Base-by-base conservation (phyloP, 2,888 invertebrate species). In the Cephus pygmeus region DNA sequence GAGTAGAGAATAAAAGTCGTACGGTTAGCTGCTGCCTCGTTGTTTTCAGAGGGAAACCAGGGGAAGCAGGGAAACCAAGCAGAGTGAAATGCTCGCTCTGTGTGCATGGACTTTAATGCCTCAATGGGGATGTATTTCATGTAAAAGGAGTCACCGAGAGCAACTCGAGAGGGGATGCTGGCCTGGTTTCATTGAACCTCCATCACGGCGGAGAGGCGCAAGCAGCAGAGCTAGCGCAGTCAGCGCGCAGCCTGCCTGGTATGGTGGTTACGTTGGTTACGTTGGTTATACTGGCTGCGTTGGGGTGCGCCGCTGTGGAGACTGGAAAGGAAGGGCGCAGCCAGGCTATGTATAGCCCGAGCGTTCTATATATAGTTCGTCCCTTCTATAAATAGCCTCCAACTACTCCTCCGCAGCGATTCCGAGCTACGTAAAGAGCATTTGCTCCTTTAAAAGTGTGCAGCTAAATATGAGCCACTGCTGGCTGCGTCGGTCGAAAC, bases 301-400 rank as follows among this genome's bases (percentile, higher is more conserved):
- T 31, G 84, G 80, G 74, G n/a, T 82, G 83, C 82, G 85, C 79
- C 76, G 83, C 79, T 81, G 81, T 74, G 81, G 79, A 79, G 81
- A 79, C 83, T 78, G 83, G 85, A 82, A 81, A 74, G 71, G 76
- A 74, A 79, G 81, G 77, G 77, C 76, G 79, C 79, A 81, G 79
- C 81, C 83, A 84, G 84, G 87, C 88, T 90, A 90, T 90, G 89
- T 89, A 90, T 90, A 90, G 90, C 89, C 86, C 87, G 85, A 86
- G 84, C 87, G 85, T 79, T 84, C 90, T 90, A 90, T 90, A 88
- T 88, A 90, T 90, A 90, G 90, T 84, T 88, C 87, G 88, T 85
- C 87, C 83, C 85, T 89, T 90, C 90, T 90, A 90, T 90, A 90
- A 90, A 90, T 90, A 90, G 90, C 90, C 89, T 87, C 87, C 86